These are phyloP conservation scores for Pelosia muscerda DNA, from an alignment of 2,888 invertebrate genomes.

Conservation along the genomic window DNA sequence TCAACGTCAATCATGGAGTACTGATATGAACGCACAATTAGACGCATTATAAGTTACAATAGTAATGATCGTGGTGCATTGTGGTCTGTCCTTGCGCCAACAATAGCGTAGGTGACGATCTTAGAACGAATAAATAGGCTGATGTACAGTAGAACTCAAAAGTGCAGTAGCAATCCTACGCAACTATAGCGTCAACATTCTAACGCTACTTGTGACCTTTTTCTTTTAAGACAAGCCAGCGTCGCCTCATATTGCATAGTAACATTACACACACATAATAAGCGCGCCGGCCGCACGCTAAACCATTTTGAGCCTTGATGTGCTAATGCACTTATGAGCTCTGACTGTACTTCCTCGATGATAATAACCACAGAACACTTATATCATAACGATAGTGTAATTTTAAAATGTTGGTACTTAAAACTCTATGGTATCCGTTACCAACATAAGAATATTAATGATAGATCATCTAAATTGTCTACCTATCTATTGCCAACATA, in stretches of 20 bases:
- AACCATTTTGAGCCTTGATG: too few species aligned
- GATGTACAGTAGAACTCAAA: too few species aligned
- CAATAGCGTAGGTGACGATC: conserved; percentile 61
- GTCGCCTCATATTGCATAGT: too few species aligned
- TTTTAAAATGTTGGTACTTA: not conserved
- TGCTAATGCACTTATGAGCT: too few species aligned
- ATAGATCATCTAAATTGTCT: not conserved
- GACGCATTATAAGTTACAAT: conserved; percentile 52
- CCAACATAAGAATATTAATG: conserved; percentile 7
- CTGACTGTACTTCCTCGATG: conserved; percentile 63
- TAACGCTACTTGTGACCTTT: too few species aligned
- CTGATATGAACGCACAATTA: conserved; percentile 58
- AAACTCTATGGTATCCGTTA: conserved; percentile 9
- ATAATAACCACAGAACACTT: too few species aligned
- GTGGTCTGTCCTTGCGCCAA: conserved; percentile 54
- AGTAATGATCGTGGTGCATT: conserved; percentile 55
- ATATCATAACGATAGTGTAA: conserved; percentile 21
- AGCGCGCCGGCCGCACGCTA: too few species aligned
- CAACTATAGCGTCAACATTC: too few species aligned
- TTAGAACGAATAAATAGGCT: conserved; percentile 47
- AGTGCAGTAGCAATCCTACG: too few species aligned
- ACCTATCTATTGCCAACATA: conserved; percentile 5
- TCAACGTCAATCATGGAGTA: conserved; percentile 40
- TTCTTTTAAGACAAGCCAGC: too few species aligned
- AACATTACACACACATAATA: too few species aligned